A percentile compares a stretch with the other conserved stretches of the same genome.
Evolutionary conservation across 2,888 invertebrate genomes (phyloP).

Genomic region (Tachina fera): DNA sequence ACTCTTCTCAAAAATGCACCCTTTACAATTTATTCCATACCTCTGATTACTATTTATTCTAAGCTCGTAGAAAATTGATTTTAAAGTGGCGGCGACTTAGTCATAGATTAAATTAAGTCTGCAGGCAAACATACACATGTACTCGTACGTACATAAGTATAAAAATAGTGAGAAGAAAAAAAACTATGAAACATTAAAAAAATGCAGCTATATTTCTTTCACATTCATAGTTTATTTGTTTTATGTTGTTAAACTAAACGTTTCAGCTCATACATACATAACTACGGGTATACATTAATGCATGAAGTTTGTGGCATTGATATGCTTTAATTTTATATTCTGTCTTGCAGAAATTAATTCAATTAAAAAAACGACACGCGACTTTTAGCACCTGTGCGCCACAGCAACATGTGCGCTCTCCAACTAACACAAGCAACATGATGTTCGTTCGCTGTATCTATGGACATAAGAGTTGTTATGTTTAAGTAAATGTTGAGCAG

Average conservation of each 20-base stretch:
- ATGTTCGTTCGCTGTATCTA: background rate
- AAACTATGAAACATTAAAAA: background rate
- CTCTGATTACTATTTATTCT: slow-evolving; percentile 20
- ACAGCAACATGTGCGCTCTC: slow-evolving; percentile 26
- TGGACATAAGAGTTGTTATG: background rate
- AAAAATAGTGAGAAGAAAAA: background rate
- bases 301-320: slow-evolving; percentile 19
- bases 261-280: slow-evolving; percentile 8
- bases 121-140: background rate
- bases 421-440: background rate
- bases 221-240: slow-evolving; percentile 16
- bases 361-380: slow-evolving; percentile 69
- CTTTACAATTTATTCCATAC: background rate
- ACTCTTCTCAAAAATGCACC: background rate
- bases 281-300: slow-evolving; percentile 8
- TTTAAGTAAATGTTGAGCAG: background rate
- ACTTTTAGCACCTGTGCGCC: slow-evolving; percentile 68
- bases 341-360: slow-evolving; percentile 61
- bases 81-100: slow-evolving; percentile 41
- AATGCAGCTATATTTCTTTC: background rate
- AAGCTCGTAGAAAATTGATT: slow-evolving; percentile 30
- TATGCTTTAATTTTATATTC: slow-evolving; percentile 52
- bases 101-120: slow-evolving; percentile 57
- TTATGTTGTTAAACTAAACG: slow-evolving; percentile 20
- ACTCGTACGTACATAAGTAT: background rate